phyloP scores from a whole-genome alignment of 2,113 vertebrate genomes.

The Percopsis transmontana region DNA sequence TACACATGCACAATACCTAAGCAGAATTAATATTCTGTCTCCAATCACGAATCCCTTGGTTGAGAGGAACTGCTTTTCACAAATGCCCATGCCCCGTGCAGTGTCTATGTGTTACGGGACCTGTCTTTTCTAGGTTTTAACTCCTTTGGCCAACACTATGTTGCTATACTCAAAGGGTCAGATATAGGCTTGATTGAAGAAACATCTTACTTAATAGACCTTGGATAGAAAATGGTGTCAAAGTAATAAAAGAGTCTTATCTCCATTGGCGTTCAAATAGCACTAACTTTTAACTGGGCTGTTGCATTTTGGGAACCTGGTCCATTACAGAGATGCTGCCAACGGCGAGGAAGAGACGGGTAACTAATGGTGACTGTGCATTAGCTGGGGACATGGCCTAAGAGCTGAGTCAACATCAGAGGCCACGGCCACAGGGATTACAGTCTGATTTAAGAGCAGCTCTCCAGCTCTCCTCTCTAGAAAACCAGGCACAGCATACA shows the following conservation, averaged over 20 bases:
- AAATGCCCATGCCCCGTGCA: not conserved
- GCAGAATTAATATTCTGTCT: too few relatives aligned
- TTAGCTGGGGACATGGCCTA: conserved; percentile 63
- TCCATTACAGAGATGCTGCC: conserved; percentile 41
- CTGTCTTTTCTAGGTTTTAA: too few relatives aligned
- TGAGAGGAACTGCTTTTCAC: too few relatives aligned
- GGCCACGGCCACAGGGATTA: conserved; percentile 65
- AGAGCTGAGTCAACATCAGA: conserved; percentile 75
- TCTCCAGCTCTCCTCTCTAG: conserved; percentile 41
- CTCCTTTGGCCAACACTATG: too few relatives aligned
- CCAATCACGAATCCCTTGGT: too few relatives aligned
- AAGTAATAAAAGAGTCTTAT: not conserved
- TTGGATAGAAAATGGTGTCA: too few relatives aligned
- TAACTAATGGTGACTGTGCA: conserved; percentile 76
- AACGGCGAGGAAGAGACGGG: conserved; percentile 13
- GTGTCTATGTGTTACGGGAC: not conserved
- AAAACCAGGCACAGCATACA: conserved; percentile 34
- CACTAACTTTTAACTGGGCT: conserved; percentile 34
- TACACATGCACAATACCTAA: too few relatives aligned
- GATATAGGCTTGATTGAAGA: too few relatives aligned
- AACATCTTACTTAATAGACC: too few relatives aligned
- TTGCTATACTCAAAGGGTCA: too few relatives aligned
- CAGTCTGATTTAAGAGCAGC: conserved; percentile 77
- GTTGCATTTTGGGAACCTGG: conserved; percentile 20
- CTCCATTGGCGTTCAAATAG: not conserved